Evolutionary conservation across 1,140 invertebrate genomes (phyloP).

Genomic region (Diuraphis noxia): DNA sequence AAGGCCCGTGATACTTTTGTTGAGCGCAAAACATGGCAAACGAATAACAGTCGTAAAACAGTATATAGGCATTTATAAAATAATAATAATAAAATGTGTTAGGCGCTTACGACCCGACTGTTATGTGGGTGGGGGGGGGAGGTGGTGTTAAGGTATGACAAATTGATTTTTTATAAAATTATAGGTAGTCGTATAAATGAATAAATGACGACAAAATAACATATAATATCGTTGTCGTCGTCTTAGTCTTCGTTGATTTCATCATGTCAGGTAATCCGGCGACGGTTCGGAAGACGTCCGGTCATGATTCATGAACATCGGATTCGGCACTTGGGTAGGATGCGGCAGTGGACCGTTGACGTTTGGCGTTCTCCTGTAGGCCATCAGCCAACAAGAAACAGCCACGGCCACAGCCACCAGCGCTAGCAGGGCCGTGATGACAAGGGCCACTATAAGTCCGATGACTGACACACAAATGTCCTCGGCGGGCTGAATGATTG

Average conservation of each 20-base stretch:
- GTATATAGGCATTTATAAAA: background rate
- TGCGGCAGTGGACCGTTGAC: constrained; percentile 86
- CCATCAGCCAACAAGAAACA: constrained; percentile 93
- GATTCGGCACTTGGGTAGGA: constrained; percentile 92
- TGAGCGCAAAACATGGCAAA: constrained; percentile 44
- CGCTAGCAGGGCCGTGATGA: constrained; percentile 87
- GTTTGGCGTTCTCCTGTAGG: constrained; percentile 82
- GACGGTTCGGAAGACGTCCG: constrained; percentile 73
- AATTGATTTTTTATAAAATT: background rate
- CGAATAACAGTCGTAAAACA: constrained; percentile 42
- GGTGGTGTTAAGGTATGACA: background rate
- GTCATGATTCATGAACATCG: constrained; percentile 84
- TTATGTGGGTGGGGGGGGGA: background rate
- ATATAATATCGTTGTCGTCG: background rate
- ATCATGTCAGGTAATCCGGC: constrained; percentile 74
- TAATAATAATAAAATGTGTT: background rate
- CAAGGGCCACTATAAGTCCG: constrained; percentile 87
- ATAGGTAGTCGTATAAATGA: background rate
- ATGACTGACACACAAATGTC: constrained; percentile 93
- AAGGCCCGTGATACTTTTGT: constrained; percentile 26
- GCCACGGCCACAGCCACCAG: constrained; percentile 90
- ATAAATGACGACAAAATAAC: background rate
- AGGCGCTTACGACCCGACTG: background rate
- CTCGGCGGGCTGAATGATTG: constrained; percentile 62
- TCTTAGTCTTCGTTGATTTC: background rate